phyloP scores from a whole-genome alignment of 2,113 vertebrate genomes.

The Dasypus novemcinctus region DNA sequence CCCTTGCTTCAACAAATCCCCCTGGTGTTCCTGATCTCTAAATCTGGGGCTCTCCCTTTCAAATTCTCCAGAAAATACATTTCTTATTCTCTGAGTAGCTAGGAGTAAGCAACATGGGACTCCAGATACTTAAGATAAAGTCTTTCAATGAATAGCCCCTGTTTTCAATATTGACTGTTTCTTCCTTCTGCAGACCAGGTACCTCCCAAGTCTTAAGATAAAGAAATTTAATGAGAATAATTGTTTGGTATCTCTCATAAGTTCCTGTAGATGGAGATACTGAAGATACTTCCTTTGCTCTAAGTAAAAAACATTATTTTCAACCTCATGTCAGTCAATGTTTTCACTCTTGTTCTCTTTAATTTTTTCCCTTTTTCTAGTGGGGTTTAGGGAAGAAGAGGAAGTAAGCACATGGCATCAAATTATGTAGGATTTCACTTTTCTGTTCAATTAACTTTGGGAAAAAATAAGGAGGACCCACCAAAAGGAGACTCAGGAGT shows the following conservation, averaged over 20 bases:
- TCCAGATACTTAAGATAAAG: neutral
- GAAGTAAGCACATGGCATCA: neutral
- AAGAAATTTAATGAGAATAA: neutral
- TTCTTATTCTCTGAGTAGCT: neutral
- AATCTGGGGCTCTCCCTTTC: neutral
- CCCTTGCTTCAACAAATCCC: neutral
- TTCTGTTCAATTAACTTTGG: too few relatives aligned
- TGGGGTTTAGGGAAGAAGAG: neutral
- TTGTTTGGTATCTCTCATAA: neutral
- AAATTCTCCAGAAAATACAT: neutral
- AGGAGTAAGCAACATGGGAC: neutral
- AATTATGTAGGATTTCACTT: neutral
- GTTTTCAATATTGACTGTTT: constrained; percentile 13
- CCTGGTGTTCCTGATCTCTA: neutral
- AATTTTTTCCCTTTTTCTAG: neutral
- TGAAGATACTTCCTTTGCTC: constrained; percentile 10
- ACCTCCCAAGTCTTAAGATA: neutral
- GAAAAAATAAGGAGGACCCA: too few relatives aligned
- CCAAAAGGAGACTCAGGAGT: too few relatives aligned
- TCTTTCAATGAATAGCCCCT: neutral
- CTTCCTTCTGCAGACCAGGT: neutral
- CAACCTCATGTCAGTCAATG: neutral
- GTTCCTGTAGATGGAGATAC: neutral
- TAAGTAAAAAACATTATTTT: neutral
- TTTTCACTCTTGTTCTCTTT: neutral